Evolutionary conservation across 2,888 invertebrate genomes (phyloP).

Genomic region (Watsonalla binaria): DNA sequence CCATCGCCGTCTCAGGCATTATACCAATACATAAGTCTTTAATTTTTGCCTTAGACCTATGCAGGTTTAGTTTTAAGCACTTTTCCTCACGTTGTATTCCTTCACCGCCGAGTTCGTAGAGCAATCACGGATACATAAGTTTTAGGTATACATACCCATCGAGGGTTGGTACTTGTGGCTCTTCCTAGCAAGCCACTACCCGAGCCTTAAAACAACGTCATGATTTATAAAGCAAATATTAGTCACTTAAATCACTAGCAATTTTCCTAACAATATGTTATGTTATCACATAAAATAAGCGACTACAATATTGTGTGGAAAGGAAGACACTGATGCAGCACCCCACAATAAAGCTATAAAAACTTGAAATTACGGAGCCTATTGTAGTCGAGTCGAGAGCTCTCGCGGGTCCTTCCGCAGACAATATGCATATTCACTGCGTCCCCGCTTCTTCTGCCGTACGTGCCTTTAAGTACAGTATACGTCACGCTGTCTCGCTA

Average conservation of each 20-base stretch:
- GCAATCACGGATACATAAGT: no score
- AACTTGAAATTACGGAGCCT: slow-evolving; percentile 50
- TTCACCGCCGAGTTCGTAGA: no score
- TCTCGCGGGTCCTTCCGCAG: slow-evolving; percentile 42
- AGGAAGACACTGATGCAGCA: slow-evolving; percentile 12
- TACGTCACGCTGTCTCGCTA: background rate
- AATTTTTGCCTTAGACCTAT: no score
- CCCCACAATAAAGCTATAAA: slow-evolving; percentile 39
- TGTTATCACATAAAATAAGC: background rate
- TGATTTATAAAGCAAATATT: no score
- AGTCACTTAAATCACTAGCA: slow-evolving; percentile 6
- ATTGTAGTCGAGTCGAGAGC: slow-evolving; percentile 55
- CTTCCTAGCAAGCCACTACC: no score
- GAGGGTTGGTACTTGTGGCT: no score
- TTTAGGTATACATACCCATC: no score
- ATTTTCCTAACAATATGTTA: slow-evolving; percentile 4
- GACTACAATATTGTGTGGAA: slow-evolving; percentile 3
- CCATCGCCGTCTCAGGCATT: no score
- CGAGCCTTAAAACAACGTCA: no score
- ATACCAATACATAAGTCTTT: no score
- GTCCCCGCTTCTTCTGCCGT: slow-evolving; percentile 8
- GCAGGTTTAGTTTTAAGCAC: no score
- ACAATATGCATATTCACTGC: slow-evolving; percentile 64
- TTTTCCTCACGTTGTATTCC: no score
- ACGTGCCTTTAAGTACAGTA: slow-evolving; percentile 3